Percentiles rank a stretch among this genome's conserved stretches.
phyloP scores from a whole-genome alignment of 2,888 invertebrate species.

The Ypsolopha scabrella region DNA sequence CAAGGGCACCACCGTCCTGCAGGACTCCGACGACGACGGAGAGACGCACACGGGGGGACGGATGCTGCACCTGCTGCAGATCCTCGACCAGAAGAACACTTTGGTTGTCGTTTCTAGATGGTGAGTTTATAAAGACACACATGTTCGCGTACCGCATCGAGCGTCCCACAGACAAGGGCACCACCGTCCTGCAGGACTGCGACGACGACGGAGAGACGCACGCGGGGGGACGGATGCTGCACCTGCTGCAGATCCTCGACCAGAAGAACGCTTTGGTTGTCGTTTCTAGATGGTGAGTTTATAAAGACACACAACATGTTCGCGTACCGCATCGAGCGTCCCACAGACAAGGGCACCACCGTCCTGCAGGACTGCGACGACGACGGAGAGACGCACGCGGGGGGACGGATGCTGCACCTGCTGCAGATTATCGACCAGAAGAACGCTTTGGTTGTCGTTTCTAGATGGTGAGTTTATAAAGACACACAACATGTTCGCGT shows the following conservation, averaged over 20 bases:
- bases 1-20: constrained; percentile 39
- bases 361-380: constrained; percentile 81
- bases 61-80: constrained; percentile 82
- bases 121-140: constrained; percentile 74
- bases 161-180: constrained; percentile 31
- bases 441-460: constrained; percentile 83
- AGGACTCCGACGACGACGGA: constrained; percentile 89
- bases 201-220: constrained; percentile 89
- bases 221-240: constrained; percentile 83
- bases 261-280: constrained; percentile 81
- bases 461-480: constrained; percentile 70
- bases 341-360: constrained; percentile 30
- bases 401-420: constrained; percentile 81
- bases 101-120: constrained; percentile 83
- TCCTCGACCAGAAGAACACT: constrained; percentile 78
- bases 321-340: constrained; percentile 72
- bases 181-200: constrained; percentile 72
- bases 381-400: constrained; percentile 88
- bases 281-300: constrained; percentile 75
- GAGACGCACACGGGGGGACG: constrained; percentile 84
- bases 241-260: constrained; percentile 80
- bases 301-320: constrained; percentile 86
- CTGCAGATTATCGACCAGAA: constrained; percentile 78
- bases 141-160: constrained; percentile 78
- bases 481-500: constrained; percentile 90